phyloP scores from a whole-genome alignment of 2,797 vertebrate species.

The Oophaga sylvatica region DNA sequence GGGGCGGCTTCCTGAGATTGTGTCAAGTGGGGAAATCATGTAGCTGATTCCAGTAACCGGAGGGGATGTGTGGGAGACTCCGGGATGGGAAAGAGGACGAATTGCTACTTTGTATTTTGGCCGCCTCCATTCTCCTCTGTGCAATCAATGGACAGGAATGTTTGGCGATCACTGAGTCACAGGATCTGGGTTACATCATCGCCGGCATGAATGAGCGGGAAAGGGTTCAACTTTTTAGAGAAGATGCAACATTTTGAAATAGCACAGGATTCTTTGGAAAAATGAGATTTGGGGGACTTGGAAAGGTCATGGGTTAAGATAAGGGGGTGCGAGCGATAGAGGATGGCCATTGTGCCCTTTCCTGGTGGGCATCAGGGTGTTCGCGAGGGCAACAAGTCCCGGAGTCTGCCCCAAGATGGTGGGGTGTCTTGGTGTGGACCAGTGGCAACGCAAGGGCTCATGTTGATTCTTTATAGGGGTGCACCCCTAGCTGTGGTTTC shows the following conservation, averaged over 20 bases:
- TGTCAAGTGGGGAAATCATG: constrained; percentile 34
- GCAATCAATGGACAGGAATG: constrained; percentile 17
- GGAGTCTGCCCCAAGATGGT: neutral
- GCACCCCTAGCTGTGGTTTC: too few relatives aligned
- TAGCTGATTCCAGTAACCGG: constrained; percentile 42
- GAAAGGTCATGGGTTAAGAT: neutral
- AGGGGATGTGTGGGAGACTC: constrained; percentile 25
- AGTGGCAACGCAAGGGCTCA: too few relatives aligned
- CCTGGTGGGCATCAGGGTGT: too few relatives aligned
- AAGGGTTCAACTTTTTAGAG: neutral
- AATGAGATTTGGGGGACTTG: neutral
- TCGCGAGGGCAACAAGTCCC: too few relatives aligned
- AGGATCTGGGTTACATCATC: constrained; percentile 17
- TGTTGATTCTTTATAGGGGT: too few relatives aligned
- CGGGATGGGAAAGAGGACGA: constrained; percentile 8
- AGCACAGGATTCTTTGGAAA: neutral
- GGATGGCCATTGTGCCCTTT: neutral
- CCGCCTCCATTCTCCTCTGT: constrained; percentile 21
- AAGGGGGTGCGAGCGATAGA: neutral
- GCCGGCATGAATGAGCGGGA: neutral
- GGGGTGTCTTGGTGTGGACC: neutral
- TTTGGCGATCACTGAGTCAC: constrained; percentile 30
- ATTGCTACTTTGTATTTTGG: constrained; percentile 2
- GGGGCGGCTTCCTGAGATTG: constrained; percentile 51
- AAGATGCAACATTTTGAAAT: neutral